Percentiles rank a stretch among this genome's conserved stretches.
Conservation (phyloP, 2,888 invertebrate genomes). For the Papilio elwesi region DNA sequence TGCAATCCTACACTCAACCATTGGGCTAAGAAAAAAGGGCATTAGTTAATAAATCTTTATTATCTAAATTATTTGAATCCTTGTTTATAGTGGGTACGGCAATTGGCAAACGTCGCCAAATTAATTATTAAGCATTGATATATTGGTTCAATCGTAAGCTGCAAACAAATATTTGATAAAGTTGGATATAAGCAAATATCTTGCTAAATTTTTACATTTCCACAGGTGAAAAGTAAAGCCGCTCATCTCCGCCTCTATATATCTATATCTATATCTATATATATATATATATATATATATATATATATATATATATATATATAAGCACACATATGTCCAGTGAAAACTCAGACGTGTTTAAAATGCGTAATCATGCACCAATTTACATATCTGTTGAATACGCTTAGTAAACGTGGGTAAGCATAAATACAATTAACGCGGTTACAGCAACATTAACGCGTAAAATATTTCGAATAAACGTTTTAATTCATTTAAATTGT, state of each 20-base stretch:
- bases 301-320: neutral
- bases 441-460: neutral
- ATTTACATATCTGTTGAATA: slow-evolving; percentile 17
- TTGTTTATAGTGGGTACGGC: too few species aligned
- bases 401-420: neutral
- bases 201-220: neutral
- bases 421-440: neutral
- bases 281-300: neutral
- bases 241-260: too few species aligned
- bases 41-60: too few species aligned
- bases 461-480: neutral
- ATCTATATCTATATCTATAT: too few species aligned
- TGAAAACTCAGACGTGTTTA: neutral
- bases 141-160: neutral
- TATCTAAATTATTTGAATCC: too few species aligned
- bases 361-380: slow-evolving; percentile 13
- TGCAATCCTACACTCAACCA: too few species aligned
- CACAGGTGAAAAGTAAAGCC: neutral
- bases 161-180: neutral
- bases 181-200: neutral
- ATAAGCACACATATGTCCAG: too few species aligned
- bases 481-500: too few species aligned
- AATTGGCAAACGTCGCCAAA: too few species aligned
- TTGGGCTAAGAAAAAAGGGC: too few species aligned
- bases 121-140: too few species aligned